Conservation (phyloP, 2,113 vertebrate species). For the Lepus timidus region DNA sequence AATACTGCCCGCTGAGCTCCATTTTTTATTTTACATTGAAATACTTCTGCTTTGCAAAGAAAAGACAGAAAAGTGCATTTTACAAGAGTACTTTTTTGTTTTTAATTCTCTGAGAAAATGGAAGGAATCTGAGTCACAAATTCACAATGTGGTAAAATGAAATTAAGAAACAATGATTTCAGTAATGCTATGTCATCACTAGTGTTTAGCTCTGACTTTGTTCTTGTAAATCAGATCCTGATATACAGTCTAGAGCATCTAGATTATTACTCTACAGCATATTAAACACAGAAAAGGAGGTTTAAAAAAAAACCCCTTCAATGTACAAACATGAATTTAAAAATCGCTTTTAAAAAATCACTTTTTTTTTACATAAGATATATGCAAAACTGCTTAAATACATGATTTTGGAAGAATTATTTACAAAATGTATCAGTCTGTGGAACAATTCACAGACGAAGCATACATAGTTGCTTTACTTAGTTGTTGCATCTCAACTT, state of each 20-base stretch:
- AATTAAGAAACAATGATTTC: conserved; percentile 88
- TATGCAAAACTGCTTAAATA: conserved; percentile 96
- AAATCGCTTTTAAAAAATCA: conserved; percentile 95
- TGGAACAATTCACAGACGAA: conserved; percentile 90
- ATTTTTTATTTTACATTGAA: conserved; percentile 93
- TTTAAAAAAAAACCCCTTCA: conserved; percentile 85
- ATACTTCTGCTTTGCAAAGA: conserved; percentile 93
- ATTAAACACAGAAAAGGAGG: conserved; percentile 92
- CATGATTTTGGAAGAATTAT: conserved; percentile 94
- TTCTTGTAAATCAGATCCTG: conserved; percentile 88
- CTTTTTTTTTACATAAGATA: conserved; percentile 95
- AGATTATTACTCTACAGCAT: conserved; percentile 91
- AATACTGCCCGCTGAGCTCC: conserved; percentile 91
- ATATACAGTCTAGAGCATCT: conserved; percentile 91
- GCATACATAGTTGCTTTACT: conserved; percentile 86
- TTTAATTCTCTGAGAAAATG: conserved; percentile 92
- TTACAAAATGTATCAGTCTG: conserved; percentile 91
- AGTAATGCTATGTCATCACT: conserved; percentile 88
- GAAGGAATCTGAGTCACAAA: conserved; percentile 90
- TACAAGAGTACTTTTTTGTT: conserved; percentile 91
- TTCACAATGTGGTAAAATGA: conserved; percentile 91
- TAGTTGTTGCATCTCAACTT: conserved; percentile 87
- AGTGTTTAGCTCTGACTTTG: conserved; percentile 87
- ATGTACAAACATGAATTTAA: conserved; percentile 97
- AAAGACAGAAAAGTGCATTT: conserved; percentile 93